phyloP scores from a whole-genome alignment of 2,797 vertebrate genomes.

The Phataginus tricuspis region DNA sequence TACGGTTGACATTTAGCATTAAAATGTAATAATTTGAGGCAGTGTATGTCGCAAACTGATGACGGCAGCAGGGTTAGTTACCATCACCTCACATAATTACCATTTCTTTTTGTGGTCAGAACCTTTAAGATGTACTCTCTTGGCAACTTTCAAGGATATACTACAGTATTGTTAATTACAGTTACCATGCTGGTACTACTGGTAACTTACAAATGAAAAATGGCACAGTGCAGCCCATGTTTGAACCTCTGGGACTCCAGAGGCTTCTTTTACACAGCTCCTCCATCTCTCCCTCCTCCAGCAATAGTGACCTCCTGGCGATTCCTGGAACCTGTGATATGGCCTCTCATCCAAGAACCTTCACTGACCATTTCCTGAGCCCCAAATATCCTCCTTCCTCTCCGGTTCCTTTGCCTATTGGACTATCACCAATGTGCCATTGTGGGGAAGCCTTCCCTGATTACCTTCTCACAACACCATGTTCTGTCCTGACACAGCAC shows the following conservation, averaged over 20 bases:
- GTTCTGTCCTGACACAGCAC: not conserved
- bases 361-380: not conserved
- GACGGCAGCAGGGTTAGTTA: not conserved
- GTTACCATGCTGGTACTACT: not conserved
- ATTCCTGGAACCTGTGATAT: not conserved
- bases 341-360: not conserved
- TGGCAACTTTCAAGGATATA: not conserved
- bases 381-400: not conserved
- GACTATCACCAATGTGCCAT: not conserved
- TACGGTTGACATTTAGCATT: not conserved
- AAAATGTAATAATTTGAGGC: too few relatives aligned
- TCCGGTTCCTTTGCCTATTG: not conserved
- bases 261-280: not conserved
- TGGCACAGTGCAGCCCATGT: not conserved
- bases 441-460: accelerated
- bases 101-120: not conserved
- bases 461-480: not conserved
- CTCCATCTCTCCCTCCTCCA: not conserved
- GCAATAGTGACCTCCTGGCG: not conserved
- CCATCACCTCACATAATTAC: not conserved
- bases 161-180: not conserved
- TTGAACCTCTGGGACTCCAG: not conserved
- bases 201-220: not conserved
- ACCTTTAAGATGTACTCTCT: not conserved
- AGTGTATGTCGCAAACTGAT: not conserved